Conservation (phyloP, 2,797 vertebrate genomes). For the Microctenopoma steveboyesi region DNA sequence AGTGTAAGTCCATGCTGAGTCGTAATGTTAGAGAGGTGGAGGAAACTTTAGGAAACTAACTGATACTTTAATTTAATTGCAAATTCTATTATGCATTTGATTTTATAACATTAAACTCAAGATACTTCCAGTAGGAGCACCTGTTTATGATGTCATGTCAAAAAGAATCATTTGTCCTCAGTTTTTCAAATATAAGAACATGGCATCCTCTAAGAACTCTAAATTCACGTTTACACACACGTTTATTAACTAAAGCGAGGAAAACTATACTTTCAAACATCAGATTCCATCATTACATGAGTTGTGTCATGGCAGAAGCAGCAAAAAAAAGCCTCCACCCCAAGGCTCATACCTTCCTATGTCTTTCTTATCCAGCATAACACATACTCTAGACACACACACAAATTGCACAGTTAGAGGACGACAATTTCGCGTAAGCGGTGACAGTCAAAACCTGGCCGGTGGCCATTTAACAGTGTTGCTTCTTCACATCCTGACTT, state of each 20-base stretch:
- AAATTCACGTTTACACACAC: neutral
- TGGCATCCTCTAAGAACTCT: neutral
- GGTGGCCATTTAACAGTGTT: no score
- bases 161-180: neutral
- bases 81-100: constrained; percentile 11
- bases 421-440: no score
- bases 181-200: neutral
- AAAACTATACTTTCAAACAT: neutral
- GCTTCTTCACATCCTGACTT: no score
- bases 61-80: constrained; percentile 31
- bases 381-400: no score
- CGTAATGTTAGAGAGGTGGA: constrained; percentile 28
- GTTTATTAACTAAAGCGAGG: neutral
- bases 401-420: no score
- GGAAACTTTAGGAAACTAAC: constrained; percentile 41
- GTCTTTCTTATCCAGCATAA: no score
- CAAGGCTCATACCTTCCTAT: no score
- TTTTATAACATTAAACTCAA: neutral
- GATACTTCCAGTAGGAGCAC: neutral
- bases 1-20: constrained; percentile 45
- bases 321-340: no score
- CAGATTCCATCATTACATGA: neutral
- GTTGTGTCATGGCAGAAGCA: no score
- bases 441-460: no score
- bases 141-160: neutral